Evolutionary conservation across 2,797 vertebrate species (phyloP), one percentile per base, ranked within the genome.

Genomic region (Periparus ater): DNA sequence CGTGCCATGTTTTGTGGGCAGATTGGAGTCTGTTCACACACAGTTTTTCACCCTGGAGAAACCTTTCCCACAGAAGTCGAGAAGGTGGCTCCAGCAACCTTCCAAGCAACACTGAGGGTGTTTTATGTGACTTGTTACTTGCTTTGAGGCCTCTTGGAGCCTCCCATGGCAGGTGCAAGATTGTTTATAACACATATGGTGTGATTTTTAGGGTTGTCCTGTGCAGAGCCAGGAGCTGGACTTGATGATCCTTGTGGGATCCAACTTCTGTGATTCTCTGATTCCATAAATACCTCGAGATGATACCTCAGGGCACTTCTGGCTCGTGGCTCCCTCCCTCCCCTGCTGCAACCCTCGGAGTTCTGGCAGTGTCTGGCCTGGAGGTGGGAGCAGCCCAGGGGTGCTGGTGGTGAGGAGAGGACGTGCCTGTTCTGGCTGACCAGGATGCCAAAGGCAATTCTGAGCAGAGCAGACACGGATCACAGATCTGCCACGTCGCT

Each of bases 401-500:
- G 14, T 61, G 40, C 73, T 57, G 7, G 2, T 40, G 48, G 21
- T 25, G 38, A 50, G 91, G 84, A 89, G 3, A 70, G 72, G 89
- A 51, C 36, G 72, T 71, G 88, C 42, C 86, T 5, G 1, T 45
- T 29, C 51, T 57, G 67, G 34, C 78, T 73, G 89, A n/a, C 88
- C 88, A 13, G 63, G 25, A 4, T n/a, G 72, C 86, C 15, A 4
- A 3, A 47, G 93, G 92, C 87, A 32, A 1, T 58, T 74, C n/a
- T 2, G 22, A 44, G 83, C 6, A 2, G 85, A 62, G 17, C 83
- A 87, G 90, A 15, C 91, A 80, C 21, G 19, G 77, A 36, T 65
- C 81, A 22, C 25, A 11, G 86, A 87, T 58, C 93, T 57, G 92
- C 94, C 92, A 38, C 32, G 10, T 83, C 20, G 36, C 92, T 96